Evolutionary conservation across 2,113 vertebrate species (phyloP), one percentile per base, ranked within the genome.

Genomic region (Strigops habroptila): DNA sequence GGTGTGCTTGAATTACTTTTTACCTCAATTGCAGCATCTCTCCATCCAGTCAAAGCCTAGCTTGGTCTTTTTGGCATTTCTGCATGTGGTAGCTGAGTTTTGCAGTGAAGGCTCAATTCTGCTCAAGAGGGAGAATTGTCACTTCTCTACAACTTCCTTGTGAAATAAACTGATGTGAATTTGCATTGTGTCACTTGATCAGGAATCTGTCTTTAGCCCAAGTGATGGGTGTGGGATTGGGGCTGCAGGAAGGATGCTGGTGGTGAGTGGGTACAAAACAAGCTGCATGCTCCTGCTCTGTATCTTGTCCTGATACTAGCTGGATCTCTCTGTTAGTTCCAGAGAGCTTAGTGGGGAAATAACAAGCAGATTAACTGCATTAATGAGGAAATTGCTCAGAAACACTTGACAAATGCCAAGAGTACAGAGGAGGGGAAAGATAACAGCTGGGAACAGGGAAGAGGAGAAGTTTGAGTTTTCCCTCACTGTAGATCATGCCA

Each of bases 151-250:
- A 46, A 18, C n/a, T 70, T 76, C 65, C 57, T 82, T 94, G 67
- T 92, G 89, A 92, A 97, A 96, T 97, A 97, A 97, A 97, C 37
- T 25, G 24, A 44, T 51, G 16, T 0, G n/a, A 89, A 55, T 79
- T 82, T 90, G 81, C 37, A 35, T 14, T 48, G 31, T 83, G 78
- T 88, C 64, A 33, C 37, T 91, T 76, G 35, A 62, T 77, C 24
- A 7, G 75, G 78, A 88, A 37, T 48, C 12, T 78, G 44, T 14
- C 25, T 55, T 39, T 53, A 64, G 55, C 77, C 52, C n/a, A 25
- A 11, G n/a, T 33, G 18, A 43, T 51, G 62, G n/a, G 52, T 3
- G 5, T 71, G 51, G n/a, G 43, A 23, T 22, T 68, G 15, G 43
- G 65, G n/a, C 65, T 89, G 74, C 28, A 53, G 65, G 69, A 92